phyloP scores from a whole-genome alignment of 2,113 vertebrate species.

The Nipponia nippon region DNA sequence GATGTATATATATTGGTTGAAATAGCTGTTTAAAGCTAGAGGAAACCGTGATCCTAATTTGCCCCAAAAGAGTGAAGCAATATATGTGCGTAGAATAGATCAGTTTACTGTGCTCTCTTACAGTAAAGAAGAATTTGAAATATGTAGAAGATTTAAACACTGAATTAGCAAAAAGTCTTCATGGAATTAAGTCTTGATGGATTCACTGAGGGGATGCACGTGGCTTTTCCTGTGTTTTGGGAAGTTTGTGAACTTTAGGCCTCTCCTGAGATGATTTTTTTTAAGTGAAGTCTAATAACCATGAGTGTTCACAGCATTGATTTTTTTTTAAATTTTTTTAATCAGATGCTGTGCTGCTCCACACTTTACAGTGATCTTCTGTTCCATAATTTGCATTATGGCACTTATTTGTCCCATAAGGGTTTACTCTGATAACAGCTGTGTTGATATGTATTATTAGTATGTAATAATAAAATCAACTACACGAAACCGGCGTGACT shows the following conservation, averaged over 20 bases:
- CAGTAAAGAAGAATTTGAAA: background rate
- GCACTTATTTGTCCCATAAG: background rate
- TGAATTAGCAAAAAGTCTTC: background rate
- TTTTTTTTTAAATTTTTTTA: background rate
- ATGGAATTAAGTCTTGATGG: background rate
- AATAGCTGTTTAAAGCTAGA: conserved; percentile 7
- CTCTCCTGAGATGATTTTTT: background rate
- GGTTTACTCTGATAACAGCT: conserved; percentile 21
- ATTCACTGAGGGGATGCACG: background rate
- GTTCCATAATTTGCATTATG: background rate
- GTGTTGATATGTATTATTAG: conserved; percentile 20
- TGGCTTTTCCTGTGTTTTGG: background rate
- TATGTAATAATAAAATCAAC: conserved; percentile 55
- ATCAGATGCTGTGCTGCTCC: background rate
- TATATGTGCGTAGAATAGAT: background rate
- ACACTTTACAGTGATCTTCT: background rate
- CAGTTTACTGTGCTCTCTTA: background rate
- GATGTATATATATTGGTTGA: background rate
- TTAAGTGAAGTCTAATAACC: background rate
- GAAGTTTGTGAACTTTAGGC: background rate
- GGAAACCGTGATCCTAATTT: background rate
- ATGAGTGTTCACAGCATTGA: background rate
- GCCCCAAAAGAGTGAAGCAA: background rate
- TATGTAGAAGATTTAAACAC: background rate
- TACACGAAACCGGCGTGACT: background rate